A percentile compares a stretch with the other conserved stretches of the same genome.
phyloP scores from a whole-genome alignment of 2,888 invertebrate genomes.

The Trichacis sp. region DNA sequence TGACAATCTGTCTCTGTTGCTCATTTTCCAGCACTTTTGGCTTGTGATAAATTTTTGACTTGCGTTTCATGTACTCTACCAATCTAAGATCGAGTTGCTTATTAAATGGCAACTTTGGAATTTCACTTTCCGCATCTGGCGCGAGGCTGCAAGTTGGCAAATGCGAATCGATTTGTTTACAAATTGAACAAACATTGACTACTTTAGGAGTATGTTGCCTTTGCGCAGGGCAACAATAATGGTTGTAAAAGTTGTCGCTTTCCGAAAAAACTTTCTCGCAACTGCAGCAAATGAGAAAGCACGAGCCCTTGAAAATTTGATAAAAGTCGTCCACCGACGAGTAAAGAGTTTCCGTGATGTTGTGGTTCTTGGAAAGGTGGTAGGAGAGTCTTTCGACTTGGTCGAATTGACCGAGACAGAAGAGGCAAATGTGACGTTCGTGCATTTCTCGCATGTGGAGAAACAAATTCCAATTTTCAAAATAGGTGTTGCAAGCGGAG shows the following conservation, averaged over 20 bases:
- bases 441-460: constrained; percentile 87
- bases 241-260: constrained; percentile 81
- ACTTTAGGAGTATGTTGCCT: constrained; percentile 43
- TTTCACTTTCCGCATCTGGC: constrained; percentile 36
- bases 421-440: constrained; percentile 84
- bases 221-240: constrained; percentile 72
- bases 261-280: constrained; percentile 85
- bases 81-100: constrained; percentile 40
- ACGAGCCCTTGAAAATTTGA: constrained; percentile 75
- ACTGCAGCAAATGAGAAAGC: constrained; percentile 84
- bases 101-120: no score
- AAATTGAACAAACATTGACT: constrained; percentile 59
- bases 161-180: constrained; percentile 57
- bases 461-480: constrained; percentile 89
- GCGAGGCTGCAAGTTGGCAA: constrained; percentile 55
- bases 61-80: constrained; percentile 47
- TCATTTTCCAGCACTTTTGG: no score
- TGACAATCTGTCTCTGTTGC: no score
- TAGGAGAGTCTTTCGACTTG: constrained; percentile 82
- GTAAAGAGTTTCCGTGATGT: constrained; percentile 79
- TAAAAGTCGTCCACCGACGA: constrained; percentile 78
- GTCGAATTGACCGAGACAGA: constrained; percentile 86
- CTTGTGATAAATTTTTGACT: no score
- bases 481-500: constrained; percentile 85
- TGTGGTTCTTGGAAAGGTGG: constrained; percentile 84